Conservation (phyloP, 1,140 invertebrate species). For the Lepeophtheirus salmonis region DNA sequence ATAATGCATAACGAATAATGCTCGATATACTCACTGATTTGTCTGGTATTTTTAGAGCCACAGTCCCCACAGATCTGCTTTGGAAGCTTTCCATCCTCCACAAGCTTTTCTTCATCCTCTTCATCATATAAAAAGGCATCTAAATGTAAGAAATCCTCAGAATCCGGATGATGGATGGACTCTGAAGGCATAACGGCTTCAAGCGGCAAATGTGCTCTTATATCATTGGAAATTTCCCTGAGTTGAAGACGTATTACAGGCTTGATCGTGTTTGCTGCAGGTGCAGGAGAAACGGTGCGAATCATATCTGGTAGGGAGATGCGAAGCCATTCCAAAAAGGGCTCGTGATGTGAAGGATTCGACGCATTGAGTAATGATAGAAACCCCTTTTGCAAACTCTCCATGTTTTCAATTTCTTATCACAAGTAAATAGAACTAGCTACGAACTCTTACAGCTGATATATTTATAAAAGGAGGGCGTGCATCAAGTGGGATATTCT, state of each 20-base stretch:
- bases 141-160: conserved; percentile 39
- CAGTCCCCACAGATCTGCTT: conserved; percentile 43
- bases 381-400: neutral
- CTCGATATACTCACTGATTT: conserved; percentile 36
- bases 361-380: neutral
- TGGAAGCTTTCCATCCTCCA: conserved; percentile 37
- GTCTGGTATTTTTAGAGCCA: conserved; percentile 37
- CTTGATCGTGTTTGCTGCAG: neutral
- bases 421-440: neutral
- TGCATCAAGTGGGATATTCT: neutral
- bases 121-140: conserved; percentile 52
- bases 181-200: conserved; percentile 37
- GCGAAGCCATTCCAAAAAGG: neutral
- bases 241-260: conserved; percentile 22
- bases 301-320: neutral
- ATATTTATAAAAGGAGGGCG: neutral
- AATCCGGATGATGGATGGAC: conserved; percentile 31
- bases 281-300: neutral
- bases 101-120: conserved; percentile 38
- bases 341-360: neutral
- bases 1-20: too few species aligned
- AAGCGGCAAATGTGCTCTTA: conserved; percentile 34
- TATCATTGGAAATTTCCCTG: conserved; percentile 31
- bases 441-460: neutral
- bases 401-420: neutral